Evolutionary conservation across 2,113 vertebrate genomes (phyloP).

Genomic region (Cyanoderma ruficeps): DNA sequence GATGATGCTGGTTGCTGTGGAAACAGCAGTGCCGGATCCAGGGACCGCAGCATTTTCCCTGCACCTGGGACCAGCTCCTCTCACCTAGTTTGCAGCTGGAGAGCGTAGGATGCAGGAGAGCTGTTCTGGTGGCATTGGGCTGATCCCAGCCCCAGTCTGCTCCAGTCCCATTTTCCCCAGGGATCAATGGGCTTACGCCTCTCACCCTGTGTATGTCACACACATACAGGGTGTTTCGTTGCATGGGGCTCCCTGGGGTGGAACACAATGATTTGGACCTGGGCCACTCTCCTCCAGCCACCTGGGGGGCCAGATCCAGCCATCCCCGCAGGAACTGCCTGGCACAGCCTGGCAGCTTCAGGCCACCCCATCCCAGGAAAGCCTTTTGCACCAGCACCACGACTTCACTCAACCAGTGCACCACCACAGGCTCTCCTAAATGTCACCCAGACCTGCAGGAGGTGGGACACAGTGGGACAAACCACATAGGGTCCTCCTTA

Average conservation of each 20-base stretch:
- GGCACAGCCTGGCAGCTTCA: not conserved
- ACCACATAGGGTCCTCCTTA: not conserved
- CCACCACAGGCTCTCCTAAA: not conserved
- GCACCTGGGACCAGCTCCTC: not conserved
- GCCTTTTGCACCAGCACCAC: not conserved
- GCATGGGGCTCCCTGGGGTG: rapidly evolving
- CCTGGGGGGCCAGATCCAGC: not conserved
- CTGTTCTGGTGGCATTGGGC: not conserved
- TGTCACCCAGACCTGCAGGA: rapidly evolving
- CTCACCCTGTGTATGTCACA: rapidly evolving
- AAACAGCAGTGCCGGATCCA: slow-evolving; percentile 1
- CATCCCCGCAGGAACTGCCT: rapidly evolving
- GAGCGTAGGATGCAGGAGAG: rapidly evolving
- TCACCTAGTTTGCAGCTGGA: not conserved
- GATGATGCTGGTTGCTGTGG: slow-evolving; percentile 60
- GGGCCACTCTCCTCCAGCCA: not conserved
- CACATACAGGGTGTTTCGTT: rapidly evolving
- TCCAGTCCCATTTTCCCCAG: not conserved
- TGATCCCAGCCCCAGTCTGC: not conserved
- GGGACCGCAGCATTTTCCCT: not conserved
- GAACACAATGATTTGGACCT: not conserved
- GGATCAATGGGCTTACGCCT: rapidly evolving
- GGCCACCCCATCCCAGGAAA: not conserved
- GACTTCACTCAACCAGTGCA: rapidly evolving
- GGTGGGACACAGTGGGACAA: not conserved